A percentile compares a stretch with the other conserved stretches of the same genome.
phyloP scores from a whole-genome alignment of 1,140 invertebrate genomes.

The Sycophila sp. region DNA sequence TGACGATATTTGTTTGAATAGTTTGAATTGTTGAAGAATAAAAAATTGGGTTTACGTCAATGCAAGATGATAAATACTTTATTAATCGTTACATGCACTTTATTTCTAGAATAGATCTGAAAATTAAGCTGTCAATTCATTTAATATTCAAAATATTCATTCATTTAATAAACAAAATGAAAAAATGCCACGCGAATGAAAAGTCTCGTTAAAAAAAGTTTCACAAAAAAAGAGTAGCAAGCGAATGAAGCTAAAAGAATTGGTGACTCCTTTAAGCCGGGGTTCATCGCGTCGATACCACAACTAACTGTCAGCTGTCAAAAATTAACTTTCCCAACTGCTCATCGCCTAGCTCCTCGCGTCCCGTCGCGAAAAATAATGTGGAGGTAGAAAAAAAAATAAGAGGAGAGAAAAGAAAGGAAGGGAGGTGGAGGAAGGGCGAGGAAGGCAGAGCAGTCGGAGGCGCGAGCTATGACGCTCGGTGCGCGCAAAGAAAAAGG shows the following conservation, averaged over 20 bases:
- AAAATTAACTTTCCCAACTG: constrained; percentile 53
- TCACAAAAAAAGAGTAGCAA: too few species aligned
- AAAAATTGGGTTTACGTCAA: too few species aligned
- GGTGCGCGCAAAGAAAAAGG: constrained; percentile 49
- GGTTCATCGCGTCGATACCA: constrained; percentile 20
- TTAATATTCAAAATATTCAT: too few species aligned
- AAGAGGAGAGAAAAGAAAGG: constrained; percentile 14
- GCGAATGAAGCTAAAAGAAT: background rate
- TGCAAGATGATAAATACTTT: too few species aligned
- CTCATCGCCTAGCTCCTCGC: background rate
- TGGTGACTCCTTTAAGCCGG: background rate
- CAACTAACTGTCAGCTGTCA: constrained; percentile 49
- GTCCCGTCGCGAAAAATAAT: constrained; percentile 40
- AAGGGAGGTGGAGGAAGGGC: background rate
- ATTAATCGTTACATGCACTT: too few species aligned
- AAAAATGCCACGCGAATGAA: background rate
- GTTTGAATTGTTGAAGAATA: too few species aligned
- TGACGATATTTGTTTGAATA: too few species aligned
- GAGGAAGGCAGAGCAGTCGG: constrained; percentile 42
- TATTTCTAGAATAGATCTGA: too few species aligned
- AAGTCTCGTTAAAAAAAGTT: background rate
- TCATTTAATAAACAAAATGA: too few species aligned
- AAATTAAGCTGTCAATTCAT: too few species aligned
- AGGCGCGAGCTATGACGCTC: constrained; percentile 50
- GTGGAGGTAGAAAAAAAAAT: background rate